phyloP scores from a whole-genome alignment of 2,113 vertebrate species.

The Colaptes auratus region DNA sequence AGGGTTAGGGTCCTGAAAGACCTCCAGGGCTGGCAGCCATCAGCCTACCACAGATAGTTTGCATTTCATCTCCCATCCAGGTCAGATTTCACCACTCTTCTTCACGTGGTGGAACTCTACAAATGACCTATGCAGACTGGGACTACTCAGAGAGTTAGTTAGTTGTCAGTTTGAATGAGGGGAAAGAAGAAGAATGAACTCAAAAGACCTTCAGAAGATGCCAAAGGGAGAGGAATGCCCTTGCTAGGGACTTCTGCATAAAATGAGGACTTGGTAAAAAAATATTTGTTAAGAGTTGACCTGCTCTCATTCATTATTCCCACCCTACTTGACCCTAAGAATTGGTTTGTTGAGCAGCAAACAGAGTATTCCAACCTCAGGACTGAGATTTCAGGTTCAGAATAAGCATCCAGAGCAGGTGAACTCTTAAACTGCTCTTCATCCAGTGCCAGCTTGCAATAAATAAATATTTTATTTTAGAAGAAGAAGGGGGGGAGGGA shows the following conservation, averaged over 20 bases:
- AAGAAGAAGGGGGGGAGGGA: not conserved
- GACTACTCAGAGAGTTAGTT: not conserved
- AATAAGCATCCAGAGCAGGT: slow-evolving; percentile 26
- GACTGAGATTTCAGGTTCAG: slow-evolving; percentile 16
- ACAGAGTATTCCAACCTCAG: not conserved
- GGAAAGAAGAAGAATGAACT: slow-evolving; percentile 20
- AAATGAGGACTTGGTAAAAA: not conserved
- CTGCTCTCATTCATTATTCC: slow-evolving; percentile 13
- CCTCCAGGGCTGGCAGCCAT: accelerated
- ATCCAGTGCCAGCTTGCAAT: slow-evolving; percentile 26
- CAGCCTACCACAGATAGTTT: not conserved
- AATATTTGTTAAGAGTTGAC: slow-evolving; percentile 37
- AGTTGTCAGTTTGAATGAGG: not conserved
- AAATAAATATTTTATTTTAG: slow-evolving; percentile 62
- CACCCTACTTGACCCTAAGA: not conserved
- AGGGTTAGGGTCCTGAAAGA: not conserved
- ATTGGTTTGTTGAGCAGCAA: not conserved
- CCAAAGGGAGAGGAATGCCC: slow-evolving; percentile 33
- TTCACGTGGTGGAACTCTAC: not conserved
- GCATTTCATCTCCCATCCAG: not conserved
- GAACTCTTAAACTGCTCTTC: slow-evolving; percentile 40
- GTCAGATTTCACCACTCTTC: slow-evolving; percentile 1
- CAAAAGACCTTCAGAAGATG: slow-evolving; percentile 35
- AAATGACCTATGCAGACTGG: not conserved
- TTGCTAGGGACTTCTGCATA: slow-evolving; percentile 10